These are phyloP conservation scores for Argyra leucocephala DNA, from an alignment of 2,888 invertebrate genomes.

Conservation along the genomic window DNA sequence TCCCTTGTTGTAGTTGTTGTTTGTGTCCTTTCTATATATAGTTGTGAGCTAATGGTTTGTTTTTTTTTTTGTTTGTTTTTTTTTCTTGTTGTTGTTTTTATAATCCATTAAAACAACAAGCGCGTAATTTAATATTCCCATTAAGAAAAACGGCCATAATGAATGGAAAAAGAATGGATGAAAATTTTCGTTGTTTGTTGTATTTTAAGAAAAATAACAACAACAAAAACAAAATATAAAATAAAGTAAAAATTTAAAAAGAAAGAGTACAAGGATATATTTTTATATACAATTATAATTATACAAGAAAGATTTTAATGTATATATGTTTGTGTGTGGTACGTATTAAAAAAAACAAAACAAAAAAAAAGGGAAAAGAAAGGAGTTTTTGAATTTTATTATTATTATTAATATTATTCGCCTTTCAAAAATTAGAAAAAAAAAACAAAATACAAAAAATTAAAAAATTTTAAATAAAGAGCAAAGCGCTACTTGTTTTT, in stretches of 20 bases:
- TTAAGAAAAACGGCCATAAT: slow-evolving; percentile 32
- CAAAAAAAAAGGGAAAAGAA: background rate
- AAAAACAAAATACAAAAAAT: slow-evolving; percentile 13
- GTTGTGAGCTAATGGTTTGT: background rate
- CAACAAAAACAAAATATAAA: no score
- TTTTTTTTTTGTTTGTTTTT: slow-evolving; percentile 20
- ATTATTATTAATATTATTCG: background rate
- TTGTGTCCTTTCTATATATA: no score
- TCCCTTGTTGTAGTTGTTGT: no score
- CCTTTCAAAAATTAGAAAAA: background rate
- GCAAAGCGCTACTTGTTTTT: slow-evolving; percentile 42
- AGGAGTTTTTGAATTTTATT: background rate
- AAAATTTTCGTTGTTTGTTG: background rate
- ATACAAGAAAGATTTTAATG: background rate
- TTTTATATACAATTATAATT: background rate
- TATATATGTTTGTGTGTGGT: background rate
- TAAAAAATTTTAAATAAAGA: slow-evolving; percentile 18
- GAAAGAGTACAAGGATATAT: background rate
- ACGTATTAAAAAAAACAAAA: no score
- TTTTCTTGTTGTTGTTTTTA: slow-evolving; percentile 25
- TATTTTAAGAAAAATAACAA: background rate
- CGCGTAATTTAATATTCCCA: slow-evolving; percentile 44
- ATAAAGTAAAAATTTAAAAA: no score
- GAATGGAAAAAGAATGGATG: slow-evolving; percentile 20
- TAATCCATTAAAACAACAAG: slow-evolving; percentile 32